Evolutionary conservation across 2,888 invertebrate species (phyloP).

Genomic region (Drosophila borborema): DNA sequence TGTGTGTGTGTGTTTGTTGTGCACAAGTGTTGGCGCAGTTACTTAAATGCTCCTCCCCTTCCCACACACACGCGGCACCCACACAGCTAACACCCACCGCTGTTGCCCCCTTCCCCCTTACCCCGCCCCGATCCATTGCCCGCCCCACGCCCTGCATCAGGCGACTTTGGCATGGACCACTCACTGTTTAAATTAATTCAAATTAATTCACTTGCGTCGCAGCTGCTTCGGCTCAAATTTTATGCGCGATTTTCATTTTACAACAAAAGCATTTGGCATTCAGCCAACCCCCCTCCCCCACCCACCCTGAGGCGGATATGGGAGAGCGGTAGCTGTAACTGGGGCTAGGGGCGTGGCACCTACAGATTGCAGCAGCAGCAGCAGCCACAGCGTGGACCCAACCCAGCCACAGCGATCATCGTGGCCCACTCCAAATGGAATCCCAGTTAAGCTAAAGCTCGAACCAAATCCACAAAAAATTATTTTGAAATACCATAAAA

Average conservation of each 20-base stretch:
- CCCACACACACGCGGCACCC: conserved; percentile 11
- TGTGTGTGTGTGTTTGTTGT: conserved; percentile 40
- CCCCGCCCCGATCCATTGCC: neutral
- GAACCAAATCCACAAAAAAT: neutral
- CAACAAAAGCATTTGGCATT: conserved; percentile 69
- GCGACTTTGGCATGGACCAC: conserved; percentile 18
- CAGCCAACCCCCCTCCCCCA: neutral
- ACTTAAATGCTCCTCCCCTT: conserved; percentile 61
- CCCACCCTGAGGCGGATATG: neutral
- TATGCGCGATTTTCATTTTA: conserved; percentile 78
- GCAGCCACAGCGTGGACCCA: conserved; percentile 9
- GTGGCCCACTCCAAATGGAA: neutral
- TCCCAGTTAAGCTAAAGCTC: neutral
- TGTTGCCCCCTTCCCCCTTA: conserved; percentile 2
- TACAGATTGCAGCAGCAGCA: conserved; percentile 23
- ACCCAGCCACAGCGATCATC: neutral
- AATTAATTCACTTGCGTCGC: conserved; percentile 82
- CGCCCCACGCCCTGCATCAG: neutral
- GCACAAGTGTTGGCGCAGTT: conserved; percentile 76
- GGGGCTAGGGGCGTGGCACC: neutral
- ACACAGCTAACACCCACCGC: no score
- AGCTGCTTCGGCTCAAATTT: conserved; percentile 80
- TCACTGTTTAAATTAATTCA: conserved; percentile 79
- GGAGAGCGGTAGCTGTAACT: neutral
- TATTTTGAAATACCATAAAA: neutral